A percentile compares a stretch with the other conserved stretches of the same genome.
Evolutionary conservation across 2,888 invertebrate genomes (phyloP).

Genomic region (Hedya salicella): DNA sequence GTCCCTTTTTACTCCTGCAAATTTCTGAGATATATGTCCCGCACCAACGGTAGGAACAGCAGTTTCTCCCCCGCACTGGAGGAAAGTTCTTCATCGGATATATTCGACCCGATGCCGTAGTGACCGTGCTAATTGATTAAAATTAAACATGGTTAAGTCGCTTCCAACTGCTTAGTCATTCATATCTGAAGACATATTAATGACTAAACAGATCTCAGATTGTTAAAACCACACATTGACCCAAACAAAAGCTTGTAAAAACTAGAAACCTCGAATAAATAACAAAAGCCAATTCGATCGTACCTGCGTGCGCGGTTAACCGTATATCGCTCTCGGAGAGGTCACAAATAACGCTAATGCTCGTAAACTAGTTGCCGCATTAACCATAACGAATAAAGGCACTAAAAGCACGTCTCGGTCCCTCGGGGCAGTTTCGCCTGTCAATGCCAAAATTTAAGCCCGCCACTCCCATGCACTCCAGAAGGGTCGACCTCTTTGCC

Average conservation of each 20-base stretch:
- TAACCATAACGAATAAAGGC: constrained; percentile 84
- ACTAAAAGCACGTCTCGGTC: constrained; percentile 81
- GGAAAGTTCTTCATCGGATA: no score
- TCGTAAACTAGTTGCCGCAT: constrained; percentile 83
- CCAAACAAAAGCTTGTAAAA: constrained; percentile 18
- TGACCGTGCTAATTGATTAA: no score
- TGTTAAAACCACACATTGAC: not conserved
- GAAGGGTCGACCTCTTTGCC: constrained; percentile 80
- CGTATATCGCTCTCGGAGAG: constrained; percentile 54
- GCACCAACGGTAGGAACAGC: no score
- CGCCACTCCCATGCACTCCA: constrained; percentile 83
- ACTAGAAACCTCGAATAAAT: constrained; percentile 39
- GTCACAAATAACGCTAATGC: constrained; percentile 78
- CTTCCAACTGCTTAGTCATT: no score
- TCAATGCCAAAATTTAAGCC: constrained; percentile 84
- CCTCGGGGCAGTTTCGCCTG: constrained; percentile 83
- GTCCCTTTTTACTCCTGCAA: no score
- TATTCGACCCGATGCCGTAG: no score
- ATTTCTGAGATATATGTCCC: no score
- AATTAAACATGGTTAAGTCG: no score
- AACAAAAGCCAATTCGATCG: constrained; percentile 39
- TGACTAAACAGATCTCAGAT: no score
- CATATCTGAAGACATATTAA: no score
- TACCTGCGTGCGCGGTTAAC: constrained; percentile 46
- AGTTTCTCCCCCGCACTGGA: no score